A percentile compares a stretch with the other conserved stretches of the same genome.
phyloP scores from a whole-genome alignment of 2,888 invertebrate species.

The Rhimphoctona megacephalus region DNA sequence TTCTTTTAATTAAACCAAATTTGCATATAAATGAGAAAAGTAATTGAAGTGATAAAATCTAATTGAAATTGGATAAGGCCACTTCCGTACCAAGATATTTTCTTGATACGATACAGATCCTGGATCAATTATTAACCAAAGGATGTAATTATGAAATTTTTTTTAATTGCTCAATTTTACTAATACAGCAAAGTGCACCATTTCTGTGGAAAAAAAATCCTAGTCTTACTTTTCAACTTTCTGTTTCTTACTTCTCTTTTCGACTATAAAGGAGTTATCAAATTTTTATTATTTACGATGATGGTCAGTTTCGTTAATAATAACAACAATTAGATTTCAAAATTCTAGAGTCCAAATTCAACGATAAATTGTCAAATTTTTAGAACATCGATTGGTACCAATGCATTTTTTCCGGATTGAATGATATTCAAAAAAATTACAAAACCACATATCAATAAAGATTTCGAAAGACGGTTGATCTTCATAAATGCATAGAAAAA shows the following conservation, averaged over 20 bases:
- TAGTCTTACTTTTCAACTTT: not conserved
- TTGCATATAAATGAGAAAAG: slow-evolving; percentile 15
- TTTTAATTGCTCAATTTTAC: not conserved
- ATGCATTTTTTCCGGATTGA: not conserved
- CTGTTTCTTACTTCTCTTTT: not conserved
- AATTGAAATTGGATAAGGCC: not conserved
- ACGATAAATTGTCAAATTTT: not conserved
- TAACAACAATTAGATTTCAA: not conserved
- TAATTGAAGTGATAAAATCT: not conserved
- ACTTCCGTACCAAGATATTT: not conserved
- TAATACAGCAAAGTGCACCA: not conserved
- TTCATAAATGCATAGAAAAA: not conserved
- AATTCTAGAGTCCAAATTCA: not conserved
- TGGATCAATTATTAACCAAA: not conserved
- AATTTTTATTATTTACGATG: not conserved
- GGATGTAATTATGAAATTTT: not conserved
- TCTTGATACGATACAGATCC: not conserved
- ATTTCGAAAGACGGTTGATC: not conserved
- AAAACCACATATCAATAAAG: not conserved
- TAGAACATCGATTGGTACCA: not conserved
- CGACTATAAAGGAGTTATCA: no score
- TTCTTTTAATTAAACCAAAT: not conserved
- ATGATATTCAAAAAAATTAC: not conserved
- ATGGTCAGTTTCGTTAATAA: not conserved
- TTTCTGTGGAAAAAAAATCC: not conserved